Base-by-base conservation (phyloP, 23 tunicate genomes). In the Ascidia mentula region DNA sequence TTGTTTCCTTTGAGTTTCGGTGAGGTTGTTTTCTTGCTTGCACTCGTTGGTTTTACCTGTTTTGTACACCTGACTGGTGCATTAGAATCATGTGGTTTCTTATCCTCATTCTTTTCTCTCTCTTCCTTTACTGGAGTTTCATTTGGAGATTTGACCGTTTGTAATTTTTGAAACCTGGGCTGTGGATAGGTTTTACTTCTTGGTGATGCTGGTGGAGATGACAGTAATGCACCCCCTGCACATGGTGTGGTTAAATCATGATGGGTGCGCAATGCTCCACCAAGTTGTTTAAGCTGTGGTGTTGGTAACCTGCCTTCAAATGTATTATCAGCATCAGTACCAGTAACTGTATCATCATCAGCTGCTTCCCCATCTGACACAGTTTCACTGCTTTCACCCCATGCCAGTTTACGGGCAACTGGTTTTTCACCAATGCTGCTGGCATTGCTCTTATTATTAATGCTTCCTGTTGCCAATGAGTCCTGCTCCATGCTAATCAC, bases 241-340 rank as follows among this genome's bases (percentile, higher is more conserved):
- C 84, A 35, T 0, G 98, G 98, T 1, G 98, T 93, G 38, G 98
- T 93, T 12, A 93, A 39, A 46, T 93, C 98, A 80, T 88, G 93
- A 75, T 93, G 98, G 0, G 89, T 88, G 7, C 98, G 82, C 40
- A 84, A 60, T 22, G 87, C 92, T 65, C 98, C 98, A 34, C 98
- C 98, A n/a, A 93, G 39, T 30, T 76, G 35, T 28, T 88, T 78
- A 1, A 93, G 40, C 59, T 90, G 84, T 2, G 98, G 98, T 40
- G 98, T 93, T 24, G 98, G 85, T 12, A 93, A 34, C 32, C 98
- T 72, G 71, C 98, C 98, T 82, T 87, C 92, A 40, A 69, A 32
- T 7, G 42, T 30, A 4, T 76, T 34, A 77, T 77, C 82, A n/a
- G n/a, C n/a, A 32, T 80, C 72, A 45, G 79, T 37, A 5, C 65